Evolutionary conservation across 2,888 invertebrate species (phyloP).

Genomic region (Lasioglossum morio): DNA sequence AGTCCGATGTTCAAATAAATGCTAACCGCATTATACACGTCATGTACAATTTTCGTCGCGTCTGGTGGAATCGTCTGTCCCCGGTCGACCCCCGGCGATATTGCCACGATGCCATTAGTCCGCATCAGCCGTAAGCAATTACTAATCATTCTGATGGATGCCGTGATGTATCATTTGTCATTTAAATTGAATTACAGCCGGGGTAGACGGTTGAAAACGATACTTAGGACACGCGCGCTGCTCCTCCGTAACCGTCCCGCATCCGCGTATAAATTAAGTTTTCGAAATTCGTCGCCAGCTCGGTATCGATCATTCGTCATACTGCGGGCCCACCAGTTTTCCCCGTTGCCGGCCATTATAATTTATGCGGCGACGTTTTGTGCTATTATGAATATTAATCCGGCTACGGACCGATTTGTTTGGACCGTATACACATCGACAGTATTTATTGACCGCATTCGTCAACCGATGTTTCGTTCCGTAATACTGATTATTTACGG

Average conservation of each 20-base stretch:
- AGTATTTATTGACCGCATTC: constrained; percentile 53
- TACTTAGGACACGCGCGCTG: constrained; percentile 13
- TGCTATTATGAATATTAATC: constrained; percentile 54
- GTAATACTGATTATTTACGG: constrained; percentile 47
- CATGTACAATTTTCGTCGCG: constrained; percentile 66
- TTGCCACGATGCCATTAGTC: constrained; percentile 66
- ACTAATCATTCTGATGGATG: constrained; percentile 68
- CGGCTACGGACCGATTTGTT: constrained; percentile 44
- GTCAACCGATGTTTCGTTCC: constrained; percentile 53
- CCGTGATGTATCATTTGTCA: constrained; percentile 66
- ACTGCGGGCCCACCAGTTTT: constrained; percentile 38
- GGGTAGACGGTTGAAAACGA: constrained; percentile 51
- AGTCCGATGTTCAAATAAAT: constrained; percentile 65
- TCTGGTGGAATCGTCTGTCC: constrained; percentile 50
- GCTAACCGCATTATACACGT: constrained; percentile 70
- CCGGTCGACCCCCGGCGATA: constrained; percentile 46
- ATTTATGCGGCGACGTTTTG: constrained; percentile 35
- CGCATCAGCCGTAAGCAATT: constrained; percentile 63
- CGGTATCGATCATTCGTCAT: constrained; percentile 54
- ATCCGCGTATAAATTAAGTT: constrained; percentile 41
- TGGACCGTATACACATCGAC: constrained; percentile 42
- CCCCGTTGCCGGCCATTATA: constrained; percentile 36
- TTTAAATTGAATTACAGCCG: constrained; percentile 62
- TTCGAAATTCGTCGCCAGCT: constrained; percentile 29
- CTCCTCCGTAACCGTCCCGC: constrained; percentile 17